phyloP scores from a whole-genome alignment of 2,888 invertebrate species.

The Colostygia pectinataria region DNA sequence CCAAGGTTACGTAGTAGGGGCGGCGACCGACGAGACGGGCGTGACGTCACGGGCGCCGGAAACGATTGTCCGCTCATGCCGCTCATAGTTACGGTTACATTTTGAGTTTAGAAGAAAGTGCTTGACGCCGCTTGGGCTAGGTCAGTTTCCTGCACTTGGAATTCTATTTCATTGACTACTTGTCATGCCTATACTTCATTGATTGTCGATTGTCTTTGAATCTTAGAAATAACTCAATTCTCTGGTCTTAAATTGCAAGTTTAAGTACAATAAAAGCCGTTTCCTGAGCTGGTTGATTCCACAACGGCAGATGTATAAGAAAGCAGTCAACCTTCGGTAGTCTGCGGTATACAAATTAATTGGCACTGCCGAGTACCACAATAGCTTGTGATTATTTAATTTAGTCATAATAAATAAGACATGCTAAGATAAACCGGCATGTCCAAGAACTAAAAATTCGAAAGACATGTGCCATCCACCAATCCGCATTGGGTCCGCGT shows the following conservation, averaged over 20 bases:
- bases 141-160: conserved; percentile 61
- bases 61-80: conserved; percentile 76
- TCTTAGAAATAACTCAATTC: no score
- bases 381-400: conserved; percentile 35
- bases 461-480: no score
- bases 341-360: conserved; percentile 59
- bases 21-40: conserved; percentile 73
- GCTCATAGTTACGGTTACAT: conserved; percentile 80
- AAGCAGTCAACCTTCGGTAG: conserved; percentile 57
- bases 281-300: conserved; percentile 36
- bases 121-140: conserved; percentile 66
- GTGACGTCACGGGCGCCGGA: conserved; percentile 82
- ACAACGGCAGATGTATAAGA: conserved; percentile 51
- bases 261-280: conserved; percentile 36
- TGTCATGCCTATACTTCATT: no score
- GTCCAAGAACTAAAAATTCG: no score
- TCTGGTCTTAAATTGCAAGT: no score
- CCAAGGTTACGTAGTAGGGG: conserved; percentile 76
- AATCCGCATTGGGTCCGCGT: no score
- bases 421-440: no score
- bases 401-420: conserved; percentile 23
- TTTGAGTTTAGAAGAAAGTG: conserved; percentile 82
- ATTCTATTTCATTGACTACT: no score
- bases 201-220: no score
- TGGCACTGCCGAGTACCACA: conserved; percentile 36